Conservation (phyloP, 2,797 vertebrate genomes). For the Epinephelus coioides region DNA sequence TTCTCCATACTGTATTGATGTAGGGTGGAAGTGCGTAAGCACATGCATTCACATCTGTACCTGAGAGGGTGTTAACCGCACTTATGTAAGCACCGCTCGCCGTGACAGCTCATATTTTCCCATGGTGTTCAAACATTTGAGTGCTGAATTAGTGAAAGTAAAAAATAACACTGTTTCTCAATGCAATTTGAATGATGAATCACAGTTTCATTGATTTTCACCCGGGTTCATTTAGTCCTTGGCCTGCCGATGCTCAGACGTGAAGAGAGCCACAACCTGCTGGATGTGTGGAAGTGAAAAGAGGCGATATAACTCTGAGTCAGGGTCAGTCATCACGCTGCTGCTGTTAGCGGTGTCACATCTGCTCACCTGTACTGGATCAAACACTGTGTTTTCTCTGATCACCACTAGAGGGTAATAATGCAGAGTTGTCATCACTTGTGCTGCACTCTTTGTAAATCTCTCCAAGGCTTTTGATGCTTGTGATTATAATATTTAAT, state of each 20-base stretch:
- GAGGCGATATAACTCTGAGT: background rate
- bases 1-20: slow-evolving; percentile 10
- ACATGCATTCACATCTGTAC: slow-evolving; percentile 8
- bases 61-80: slow-evolving; percentile 67
- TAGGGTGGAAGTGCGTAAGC: slow-evolving; percentile 52
- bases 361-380: background rate
- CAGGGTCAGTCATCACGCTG: background rate
- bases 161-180: slow-evolving; percentile 47
- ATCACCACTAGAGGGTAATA: background rate
- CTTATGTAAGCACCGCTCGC: slow-evolving; percentile 47
- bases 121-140: slow-evolving; percentile 30
- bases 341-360: background rate
- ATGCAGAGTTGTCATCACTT: background rate
- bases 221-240: background rate
- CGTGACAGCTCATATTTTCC: slow-evolving; percentile 68
- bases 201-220: slow-evolving; percentile 35
- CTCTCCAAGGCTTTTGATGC: background rate
- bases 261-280: background rate
- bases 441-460: background rate
- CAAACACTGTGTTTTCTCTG: background rate
- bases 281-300: background rate
- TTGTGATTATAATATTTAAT: background rate
- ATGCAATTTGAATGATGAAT: slow-evolving; percentile 45
- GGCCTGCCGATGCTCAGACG: no score
- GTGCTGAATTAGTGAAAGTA: slow-evolving; percentile 63